phyloP scores from a whole-genome alignment of 2,888 invertebrate genomes.

The Prostheceraeus crozeri region DNA sequence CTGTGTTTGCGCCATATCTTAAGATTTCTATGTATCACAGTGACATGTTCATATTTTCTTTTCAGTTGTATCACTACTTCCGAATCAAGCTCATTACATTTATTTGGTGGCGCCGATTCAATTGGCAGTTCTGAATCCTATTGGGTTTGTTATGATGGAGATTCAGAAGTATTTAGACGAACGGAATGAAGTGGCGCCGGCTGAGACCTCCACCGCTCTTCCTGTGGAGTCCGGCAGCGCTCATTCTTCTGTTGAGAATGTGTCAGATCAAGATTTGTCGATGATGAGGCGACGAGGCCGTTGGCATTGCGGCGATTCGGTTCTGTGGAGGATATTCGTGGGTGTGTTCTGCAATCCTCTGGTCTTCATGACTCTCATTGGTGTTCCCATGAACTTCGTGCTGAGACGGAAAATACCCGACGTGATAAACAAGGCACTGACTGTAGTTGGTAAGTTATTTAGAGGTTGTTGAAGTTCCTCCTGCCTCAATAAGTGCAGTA shows the following conservation, averaged over 20 bases:
- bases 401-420: constrained; percentile 72
- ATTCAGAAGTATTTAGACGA: constrained; percentile 67
- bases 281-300: too few relatives aligned
- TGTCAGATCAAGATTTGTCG: too few relatives aligned
- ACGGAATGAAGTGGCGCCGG: too few relatives aligned
- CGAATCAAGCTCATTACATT: constrained; percentile 78
- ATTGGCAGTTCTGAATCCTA: constrained; percentile 78
- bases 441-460: constrained; percentile 61
- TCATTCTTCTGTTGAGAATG: too few relatives aligned
- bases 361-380: constrained; percentile 81
- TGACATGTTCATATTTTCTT: too few relatives aligned
- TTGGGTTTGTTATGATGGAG: constrained; percentile 81
- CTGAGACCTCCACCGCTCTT: too few relatives aligned
- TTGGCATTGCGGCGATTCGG: too few relatives aligned
- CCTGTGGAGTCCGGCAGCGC: too few relatives aligned
- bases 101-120: constrained; percentile 90
- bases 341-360: constrained; percentile 75
- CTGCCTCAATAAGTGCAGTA: too few relatives aligned
- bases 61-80: constrained; percentile 78
- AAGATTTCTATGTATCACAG: too few relatives aligned
- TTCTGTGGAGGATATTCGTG: constrained; percentile 43
- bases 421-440: constrained; percentile 68
- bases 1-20: too few relatives aligned
- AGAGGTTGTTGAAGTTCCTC: too few relatives aligned
- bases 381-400: constrained; percentile 73